Evolutionary conservation across 2,113 vertebrate species (phyloP).

Genomic region (Alethe castanea): DNA sequence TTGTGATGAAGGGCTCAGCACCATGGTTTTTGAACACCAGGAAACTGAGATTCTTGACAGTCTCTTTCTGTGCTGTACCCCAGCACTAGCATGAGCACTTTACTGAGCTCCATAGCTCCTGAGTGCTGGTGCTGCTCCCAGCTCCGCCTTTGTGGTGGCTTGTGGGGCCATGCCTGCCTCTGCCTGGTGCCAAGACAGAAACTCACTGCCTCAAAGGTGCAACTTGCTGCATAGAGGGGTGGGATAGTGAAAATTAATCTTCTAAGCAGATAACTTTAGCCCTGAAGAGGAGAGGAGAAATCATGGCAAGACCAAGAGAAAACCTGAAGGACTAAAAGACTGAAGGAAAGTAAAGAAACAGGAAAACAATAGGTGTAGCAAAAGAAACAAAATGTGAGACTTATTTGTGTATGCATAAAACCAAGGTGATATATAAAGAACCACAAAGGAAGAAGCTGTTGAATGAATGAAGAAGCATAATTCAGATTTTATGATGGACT

Average conservation of each 20-base stretch:
- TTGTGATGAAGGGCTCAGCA: not conserved
- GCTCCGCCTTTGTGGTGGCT: accelerated
- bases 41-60: not conserved
- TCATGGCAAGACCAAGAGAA: not conserved
- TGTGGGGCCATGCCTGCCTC: not conserved
- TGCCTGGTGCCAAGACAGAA: not conserved
- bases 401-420: not conserved
- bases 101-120: not conserved
- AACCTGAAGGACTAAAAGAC: not conserved
- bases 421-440: not conserved
- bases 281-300: not conserved
- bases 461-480: not conserved
- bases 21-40: not conserved
- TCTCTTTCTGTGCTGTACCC: not conserved
- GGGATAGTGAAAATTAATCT: not conserved
- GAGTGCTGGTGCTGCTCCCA: not conserved
- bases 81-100: accelerated
- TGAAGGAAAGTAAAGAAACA: not conserved
- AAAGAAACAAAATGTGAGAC: not conserved
- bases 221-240: accelerated
- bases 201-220: not conserved
- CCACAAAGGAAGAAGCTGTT: not conserved
- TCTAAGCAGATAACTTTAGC: not conserved
- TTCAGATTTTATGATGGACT: not conserved
- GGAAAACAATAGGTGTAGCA: not conserved